Evolutionary conservation across 2,797 vertebrate species (phyloP).

Genomic region (Enteromius anoplus): DNA sequence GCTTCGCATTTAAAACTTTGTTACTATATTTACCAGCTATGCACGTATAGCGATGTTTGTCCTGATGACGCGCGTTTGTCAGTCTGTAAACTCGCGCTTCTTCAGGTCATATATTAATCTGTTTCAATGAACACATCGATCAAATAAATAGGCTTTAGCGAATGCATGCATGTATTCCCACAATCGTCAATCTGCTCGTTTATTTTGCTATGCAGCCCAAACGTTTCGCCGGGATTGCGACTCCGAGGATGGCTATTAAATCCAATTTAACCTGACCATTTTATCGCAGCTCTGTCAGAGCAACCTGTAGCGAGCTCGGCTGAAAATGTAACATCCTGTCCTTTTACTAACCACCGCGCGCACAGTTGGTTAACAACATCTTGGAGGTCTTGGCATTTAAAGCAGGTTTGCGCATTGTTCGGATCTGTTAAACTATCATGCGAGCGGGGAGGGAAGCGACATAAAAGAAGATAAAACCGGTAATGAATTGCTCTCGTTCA

Average conservation of each 20-base stretch:
- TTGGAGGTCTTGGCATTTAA: neutral
- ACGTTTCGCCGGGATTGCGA: constrained; percentile 37
- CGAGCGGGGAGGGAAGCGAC: neutral
- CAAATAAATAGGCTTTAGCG: neutral
- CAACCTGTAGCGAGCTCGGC: constrained; percentile 60
- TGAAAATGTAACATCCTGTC: neutral
- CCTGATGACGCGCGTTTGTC: constrained; percentile 35
- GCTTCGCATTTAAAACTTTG: constrained; percentile 49
- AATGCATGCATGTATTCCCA: too few species aligned
- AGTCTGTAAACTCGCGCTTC: constrained; percentile 46
- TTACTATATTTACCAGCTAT: constrained; percentile 47
- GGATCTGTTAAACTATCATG: constrained; percentile 1
- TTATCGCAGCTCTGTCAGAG: constrained; percentile 28
- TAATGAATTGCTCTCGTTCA: neutral
- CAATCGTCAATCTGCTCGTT: neutral
- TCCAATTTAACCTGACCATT: constrained; percentile 50
- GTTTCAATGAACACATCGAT: neutral
- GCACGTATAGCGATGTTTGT: constrained; percentile 27
- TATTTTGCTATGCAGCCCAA: neutral
- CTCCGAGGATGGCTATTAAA: constrained; percentile 36
- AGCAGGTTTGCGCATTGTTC: neutral
- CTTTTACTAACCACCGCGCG: neutral
- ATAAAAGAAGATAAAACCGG: constrained; percentile 12
- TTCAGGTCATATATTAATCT: constrained; percentile 35
- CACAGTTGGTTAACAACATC: neutral